These are phyloP conservation scores for Theonella swinhoei DNA, from an alignment of 37 sponge, comb jelly and placozoan genomes.

Conservation along the genomic window DNA sequence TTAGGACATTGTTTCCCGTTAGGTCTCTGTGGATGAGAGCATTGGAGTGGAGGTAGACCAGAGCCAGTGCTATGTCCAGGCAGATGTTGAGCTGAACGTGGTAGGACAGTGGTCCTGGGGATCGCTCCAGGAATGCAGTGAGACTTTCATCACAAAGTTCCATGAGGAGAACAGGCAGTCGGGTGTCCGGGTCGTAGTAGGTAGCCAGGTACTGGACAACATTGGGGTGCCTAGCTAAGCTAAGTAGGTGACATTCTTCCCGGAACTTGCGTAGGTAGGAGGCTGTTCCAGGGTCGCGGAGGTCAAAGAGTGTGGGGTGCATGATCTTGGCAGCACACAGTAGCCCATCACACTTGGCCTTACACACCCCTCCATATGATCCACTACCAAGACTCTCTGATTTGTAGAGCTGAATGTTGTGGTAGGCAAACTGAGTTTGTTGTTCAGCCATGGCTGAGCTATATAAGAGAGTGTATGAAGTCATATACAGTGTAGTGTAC, in stretches of 20 bases:
- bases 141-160: conserved; percentile 36
- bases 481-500: too few relatives aligned
- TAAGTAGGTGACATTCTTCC: conserved; percentile 8
- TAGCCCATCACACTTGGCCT: background rate
- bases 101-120: background rate
- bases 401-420: background rate
- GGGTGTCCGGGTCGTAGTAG: background rate
- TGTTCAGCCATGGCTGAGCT: too few relatives aligned
- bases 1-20: conserved; percentile 39
- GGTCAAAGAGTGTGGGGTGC: background rate
- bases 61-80: conserved; percentile 29
- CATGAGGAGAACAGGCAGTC: conserved; percentile 23
- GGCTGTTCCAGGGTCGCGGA: too few relatives aligned
- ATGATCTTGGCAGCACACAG: conserved; percentile 1
- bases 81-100: conserved; percentile 21
- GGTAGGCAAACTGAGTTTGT: too few relatives aligned
- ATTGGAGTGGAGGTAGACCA: conserved; percentile 27
- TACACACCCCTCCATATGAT: conserved; percentile 1
- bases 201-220: conserved; percentile 20
- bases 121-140: conserved; percentile 19
- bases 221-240: conserved; percentile 11
- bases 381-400: background rate
- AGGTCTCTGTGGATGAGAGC: conserved; percentile 35
- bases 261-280: background rate
- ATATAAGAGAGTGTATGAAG: too few relatives aligned